Percentiles rank a stretch among this genome's conserved stretches.
phyloP scores from a whole-genome alignment of 1,140 invertebrate species.

The Leptinotarsa undecemlineata region DNA sequence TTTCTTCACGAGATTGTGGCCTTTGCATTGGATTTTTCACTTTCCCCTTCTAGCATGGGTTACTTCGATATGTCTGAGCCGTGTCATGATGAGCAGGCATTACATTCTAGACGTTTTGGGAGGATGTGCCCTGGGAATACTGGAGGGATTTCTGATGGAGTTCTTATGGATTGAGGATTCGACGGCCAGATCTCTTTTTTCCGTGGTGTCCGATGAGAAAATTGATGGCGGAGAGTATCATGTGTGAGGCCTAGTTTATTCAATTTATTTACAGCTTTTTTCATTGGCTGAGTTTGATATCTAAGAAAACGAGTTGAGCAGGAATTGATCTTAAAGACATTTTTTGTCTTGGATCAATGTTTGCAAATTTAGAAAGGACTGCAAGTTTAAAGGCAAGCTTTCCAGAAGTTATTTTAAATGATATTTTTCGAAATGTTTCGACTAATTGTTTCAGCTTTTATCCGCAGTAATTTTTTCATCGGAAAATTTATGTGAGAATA shows the following conservation, averaged over 20 bases:
- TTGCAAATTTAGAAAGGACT: not conserved
- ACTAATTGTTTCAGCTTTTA: no score
- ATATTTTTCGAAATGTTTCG: no score
- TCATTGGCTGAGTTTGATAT: not conserved
- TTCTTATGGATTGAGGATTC: conserved; percentile 69
- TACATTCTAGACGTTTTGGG: conserved; percentile 82
- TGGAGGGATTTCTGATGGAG: conserved; percentile 70
- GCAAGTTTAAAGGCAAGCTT: no score
- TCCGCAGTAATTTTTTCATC: no score
- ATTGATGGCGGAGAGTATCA: conserved; percentile 62
- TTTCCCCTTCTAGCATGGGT: conserved; percentile 76
- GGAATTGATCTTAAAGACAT: not conserved
- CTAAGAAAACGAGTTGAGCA: no score
- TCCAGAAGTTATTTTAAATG: no score
- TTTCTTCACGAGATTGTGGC: conserved; percentile 70
- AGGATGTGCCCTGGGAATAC: conserved; percentile 76
- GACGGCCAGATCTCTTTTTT: conserved; percentile 58
- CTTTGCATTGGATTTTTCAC: conserved; percentile 63
- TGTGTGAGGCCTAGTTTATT: conserved; percentile 48
- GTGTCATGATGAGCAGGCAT: conserved; percentile 81
- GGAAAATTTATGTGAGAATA: no score
- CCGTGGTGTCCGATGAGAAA: conserved; percentile 62
- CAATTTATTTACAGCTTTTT: not conserved
- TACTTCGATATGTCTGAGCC: conserved; percentile 72
- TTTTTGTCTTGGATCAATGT: not conserved